phyloP scores from a whole-genome alignment of 2,113 vertebrate species.

The Callionymus lyra region DNA sequence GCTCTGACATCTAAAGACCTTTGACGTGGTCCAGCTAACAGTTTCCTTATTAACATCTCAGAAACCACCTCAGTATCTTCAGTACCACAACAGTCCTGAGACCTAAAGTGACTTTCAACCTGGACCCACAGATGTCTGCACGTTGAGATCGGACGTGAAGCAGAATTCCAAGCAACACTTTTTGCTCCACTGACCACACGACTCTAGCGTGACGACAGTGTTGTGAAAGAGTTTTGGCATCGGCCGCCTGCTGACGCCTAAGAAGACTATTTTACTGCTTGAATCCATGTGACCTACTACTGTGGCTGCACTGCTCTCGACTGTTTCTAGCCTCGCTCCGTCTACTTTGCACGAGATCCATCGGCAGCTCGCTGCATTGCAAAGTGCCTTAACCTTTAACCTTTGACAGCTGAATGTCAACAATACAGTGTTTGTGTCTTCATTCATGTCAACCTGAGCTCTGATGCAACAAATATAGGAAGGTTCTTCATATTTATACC shows the following conservation, averaged over 20 bases:
- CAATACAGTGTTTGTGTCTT: conserved; percentile 1
- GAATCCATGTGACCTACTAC: conserved; percentile 30
- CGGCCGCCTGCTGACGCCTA: background rate
- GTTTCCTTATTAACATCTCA: too few species aligned
- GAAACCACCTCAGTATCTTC: too few species aligned
- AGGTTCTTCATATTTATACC: too few species aligned
- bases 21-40: too few species aligned
- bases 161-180: conserved; percentile 3
- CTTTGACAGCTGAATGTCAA: conserved; percentile 25
- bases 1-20: too few species aligned
- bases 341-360: conserved; percentile 1
- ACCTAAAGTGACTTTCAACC: too few species aligned
- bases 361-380: conserved; percentile 5
- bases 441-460: background rate
- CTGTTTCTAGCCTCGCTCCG: conserved; percentile 13
- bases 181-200: background rate
- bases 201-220: background rate
- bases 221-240: conserved; percentile 1
- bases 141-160: conserved; percentile 11
- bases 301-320: conserved; percentile 19
- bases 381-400: conserved; percentile 41
- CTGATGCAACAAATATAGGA: too few species aligned
- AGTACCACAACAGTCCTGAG: too few species aligned
- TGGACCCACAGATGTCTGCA: conserved; percentile 3
- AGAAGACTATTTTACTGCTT: conserved; percentile 10